Percentiles rank a stretch among this genome's conserved stretches.
phyloP scores from a whole-genome alignment of 2,888 invertebrate species.

The Drosophila subsilvestris region DNA sequence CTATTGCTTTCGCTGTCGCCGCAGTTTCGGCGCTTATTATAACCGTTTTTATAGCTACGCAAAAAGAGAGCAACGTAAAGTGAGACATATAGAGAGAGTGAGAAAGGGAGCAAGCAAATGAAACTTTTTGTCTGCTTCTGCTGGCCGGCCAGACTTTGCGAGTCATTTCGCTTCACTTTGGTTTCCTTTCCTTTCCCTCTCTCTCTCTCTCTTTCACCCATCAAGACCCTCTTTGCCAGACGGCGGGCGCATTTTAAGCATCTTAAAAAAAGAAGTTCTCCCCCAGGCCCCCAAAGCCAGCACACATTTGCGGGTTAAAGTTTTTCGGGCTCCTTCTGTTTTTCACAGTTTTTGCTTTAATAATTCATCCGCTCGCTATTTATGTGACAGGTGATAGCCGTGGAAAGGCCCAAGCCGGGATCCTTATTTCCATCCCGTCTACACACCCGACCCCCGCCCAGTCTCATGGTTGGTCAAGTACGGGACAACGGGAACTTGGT shows the following conservation, averaged over 20 bases:
- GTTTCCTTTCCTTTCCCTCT: not conserved
- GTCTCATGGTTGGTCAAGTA: slow-evolving; percentile 29
- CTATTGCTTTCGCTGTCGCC: slow-evolving; percentile 31
- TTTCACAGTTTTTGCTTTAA: slow-evolving; percentile 60
- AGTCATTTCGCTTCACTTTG: slow-evolving; percentile 18
- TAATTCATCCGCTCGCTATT: slow-evolving; percentile 75
- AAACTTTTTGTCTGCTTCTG: slow-evolving; percentile 38
- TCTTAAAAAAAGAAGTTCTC: slow-evolving; percentile 61
- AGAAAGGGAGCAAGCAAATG: slow-evolving; percentile 13
- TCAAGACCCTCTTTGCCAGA: slow-evolving; percentile 50
- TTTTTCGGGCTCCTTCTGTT: slow-evolving; percentile 32
- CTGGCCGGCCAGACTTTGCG: slow-evolving; percentile 45
- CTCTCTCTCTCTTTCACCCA: not conserved
- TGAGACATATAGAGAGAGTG: slow-evolving; percentile 34
- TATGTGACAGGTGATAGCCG: slow-evolving; percentile 78
- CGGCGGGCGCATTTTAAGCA: slow-evolving; percentile 69
- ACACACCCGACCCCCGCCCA: not conserved
- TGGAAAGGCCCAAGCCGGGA: slow-evolving; percentile 53
- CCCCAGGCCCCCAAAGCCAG: slow-evolving; percentile 3
- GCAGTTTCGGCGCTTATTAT: slow-evolving; percentile 50
- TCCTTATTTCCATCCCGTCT: not conserved
- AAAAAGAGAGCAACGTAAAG: slow-evolving; percentile 36
- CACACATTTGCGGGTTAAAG: slow-evolving; percentile 34
- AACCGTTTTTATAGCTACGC: slow-evolving; percentile 35
- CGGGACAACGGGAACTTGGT: slow-evolving; percentile 22